phyloP scores from a whole-genome alignment of 2,113 vertebrate genomes.

The Anarrhichthys ocellatus region DNA sequence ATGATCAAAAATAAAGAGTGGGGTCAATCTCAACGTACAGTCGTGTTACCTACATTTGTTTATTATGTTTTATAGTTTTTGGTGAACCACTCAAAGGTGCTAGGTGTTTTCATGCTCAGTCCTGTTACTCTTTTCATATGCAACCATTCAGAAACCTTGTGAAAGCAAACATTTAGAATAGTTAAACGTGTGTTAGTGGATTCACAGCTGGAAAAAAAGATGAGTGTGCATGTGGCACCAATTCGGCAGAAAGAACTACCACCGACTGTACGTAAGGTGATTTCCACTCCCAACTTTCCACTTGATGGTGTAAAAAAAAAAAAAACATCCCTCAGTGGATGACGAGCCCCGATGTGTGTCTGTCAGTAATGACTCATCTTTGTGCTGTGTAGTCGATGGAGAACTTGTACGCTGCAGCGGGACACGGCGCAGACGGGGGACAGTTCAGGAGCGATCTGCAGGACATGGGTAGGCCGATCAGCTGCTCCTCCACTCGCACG shows the following conservation, averaged over 20 bases:
- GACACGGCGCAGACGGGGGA: constrained; percentile 76
- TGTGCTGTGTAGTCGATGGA: constrained; percentile 88
- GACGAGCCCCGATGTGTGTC: not conserved
- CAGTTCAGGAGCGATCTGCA: constrained; percentile 73
- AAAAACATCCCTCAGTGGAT: not conserved
- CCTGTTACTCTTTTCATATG: no score
- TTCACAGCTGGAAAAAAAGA: no score
- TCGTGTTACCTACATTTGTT: no score
- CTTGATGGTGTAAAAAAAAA: not conserved
- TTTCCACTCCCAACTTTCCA: not conserved
- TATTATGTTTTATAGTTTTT: no score
- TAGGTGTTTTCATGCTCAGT: no score
- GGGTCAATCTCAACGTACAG: no score
- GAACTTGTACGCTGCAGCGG: constrained; percentile 85
- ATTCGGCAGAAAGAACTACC: no score
- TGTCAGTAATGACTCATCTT: constrained; percentile 16
- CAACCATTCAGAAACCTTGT: not conserved
- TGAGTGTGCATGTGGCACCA: no score
- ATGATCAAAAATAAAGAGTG: no score
- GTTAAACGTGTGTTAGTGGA: not conserved
- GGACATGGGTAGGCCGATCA: constrained; percentile 72
- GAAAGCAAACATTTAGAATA: not conserved
- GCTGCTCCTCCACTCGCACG: not conserved
- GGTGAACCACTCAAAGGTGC: no score
- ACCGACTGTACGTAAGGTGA: not conserved